Evolutionary conservation across 2,888 invertebrate genomes (phyloP), one percentile per base, ranked within the genome.

Genomic region (Catocala sponsa): DNA sequence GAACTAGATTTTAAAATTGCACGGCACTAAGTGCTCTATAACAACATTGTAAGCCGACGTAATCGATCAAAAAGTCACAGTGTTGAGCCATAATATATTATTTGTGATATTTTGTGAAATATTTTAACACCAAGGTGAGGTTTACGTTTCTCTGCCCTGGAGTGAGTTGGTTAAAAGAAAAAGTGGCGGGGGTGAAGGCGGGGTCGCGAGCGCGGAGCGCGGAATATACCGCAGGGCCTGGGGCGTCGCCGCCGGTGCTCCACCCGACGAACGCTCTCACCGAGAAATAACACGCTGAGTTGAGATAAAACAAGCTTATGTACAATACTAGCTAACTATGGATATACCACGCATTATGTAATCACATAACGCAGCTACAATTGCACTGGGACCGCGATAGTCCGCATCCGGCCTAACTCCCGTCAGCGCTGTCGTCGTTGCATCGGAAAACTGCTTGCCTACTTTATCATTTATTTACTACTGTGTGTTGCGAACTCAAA

Each of bases 81-180:
- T 38, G 9, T 7, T 4, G 35, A 38, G 6, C 7, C 35, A 6
- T 5, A 38, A 9, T 38, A 38, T 6, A 63, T 73, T 63, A 55
- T 55, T 59, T 57, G 59, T 55, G 10, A 60, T 54, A 35, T 46
- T 53, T 33, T 44, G 42, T 4, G 50, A 6, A 35, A 50, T 33
- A 50, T 47, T 44, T 43, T 41, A 62, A 46, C 46, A 61, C 43
- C 33, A n/a, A 47, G 55, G 55, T 44, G 25, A 52, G 35, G 9
- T 38, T 67, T 85, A 83, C 82, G 83, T 81, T 81, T 79, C 75
- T 76, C 73, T 84, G 82, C 80, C 80, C 78, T 72, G 76, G 74
- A 82, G 82, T 79, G 80, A 79, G 80, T 82, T 88, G 83, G 86
- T 87, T 87, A 87, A 86, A 84, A 82, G 78, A 81, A 82, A 78